Percentiles rank a stretch among this genome's conserved stretches.
These are phyloP conservation scores for Drosophila histrio DNA, from an alignment of 2,888 invertebrate genomes.

Conservation along the genomic window DNA sequence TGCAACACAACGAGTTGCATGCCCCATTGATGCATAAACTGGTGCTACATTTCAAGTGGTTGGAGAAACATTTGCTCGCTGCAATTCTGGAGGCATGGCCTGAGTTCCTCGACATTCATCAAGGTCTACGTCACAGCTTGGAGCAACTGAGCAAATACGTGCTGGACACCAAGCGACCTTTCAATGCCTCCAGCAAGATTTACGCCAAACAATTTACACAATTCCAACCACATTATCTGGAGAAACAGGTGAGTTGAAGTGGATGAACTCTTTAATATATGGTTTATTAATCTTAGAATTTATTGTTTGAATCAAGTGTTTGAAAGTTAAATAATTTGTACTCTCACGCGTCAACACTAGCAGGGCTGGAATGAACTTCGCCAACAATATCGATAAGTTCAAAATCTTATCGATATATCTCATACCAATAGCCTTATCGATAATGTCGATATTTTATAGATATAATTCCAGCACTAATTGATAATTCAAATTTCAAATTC, in stretches of 20 bases:
- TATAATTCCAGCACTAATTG: too few species aligned
- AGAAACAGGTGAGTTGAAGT: constrained; percentile 64
- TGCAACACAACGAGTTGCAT: constrained; percentile 82
- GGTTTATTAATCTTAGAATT: too few species aligned
- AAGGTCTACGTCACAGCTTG: constrained; percentile 50
- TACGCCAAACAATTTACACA: constrained; percentile 80
- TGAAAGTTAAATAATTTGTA: too few species aligned
- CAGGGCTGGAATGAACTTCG: too few species aligned
- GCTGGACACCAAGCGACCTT: constrained; percentile 68
- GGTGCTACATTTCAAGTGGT: constrained; percentile 90
- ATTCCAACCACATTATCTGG: constrained; percentile 78
- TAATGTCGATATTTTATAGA: too few species aligned
- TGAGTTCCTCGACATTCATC: constrained; percentile 9
- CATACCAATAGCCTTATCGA: too few species aligned
- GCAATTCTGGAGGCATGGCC: constrained; percentile 41
- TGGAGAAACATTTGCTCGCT: constrained; percentile 87
- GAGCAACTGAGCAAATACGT: constrained; percentile 66
- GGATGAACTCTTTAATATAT: neutral
- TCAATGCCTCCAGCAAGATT: constrained; percentile 76
- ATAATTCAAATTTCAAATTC: neutral
- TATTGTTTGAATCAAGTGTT: too few species aligned
- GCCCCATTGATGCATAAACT: constrained; percentile 87
- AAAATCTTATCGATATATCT: too few species aligned
- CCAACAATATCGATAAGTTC: too few species aligned
- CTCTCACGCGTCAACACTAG: too few species aligned